Evolutionary conservation across 2,888 invertebrate species (phyloP).

Genomic region (Trichopoda pennipes): DNA sequence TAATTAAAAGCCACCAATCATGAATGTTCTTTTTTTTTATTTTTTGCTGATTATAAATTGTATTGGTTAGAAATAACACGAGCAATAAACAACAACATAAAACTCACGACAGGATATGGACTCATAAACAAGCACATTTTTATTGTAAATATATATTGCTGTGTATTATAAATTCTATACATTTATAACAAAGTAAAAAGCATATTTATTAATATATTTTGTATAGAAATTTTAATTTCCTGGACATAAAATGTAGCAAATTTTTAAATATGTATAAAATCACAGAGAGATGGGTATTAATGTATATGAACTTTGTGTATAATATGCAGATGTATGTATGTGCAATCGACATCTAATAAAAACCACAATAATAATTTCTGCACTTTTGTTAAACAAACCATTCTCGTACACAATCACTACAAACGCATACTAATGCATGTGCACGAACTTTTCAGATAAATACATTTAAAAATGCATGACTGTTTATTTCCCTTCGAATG

Average conservation of each 20-base stretch:
- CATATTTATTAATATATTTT: constrained; percentile 74
- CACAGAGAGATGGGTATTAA: background rate
- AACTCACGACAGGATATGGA: constrained; percentile 21
- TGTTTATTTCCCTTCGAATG: constrained; percentile 40
- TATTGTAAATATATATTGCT: background rate
- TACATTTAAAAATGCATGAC: constrained; percentile 35
- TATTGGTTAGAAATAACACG: constrained; percentile 49
- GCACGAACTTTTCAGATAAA: constrained; percentile 30
- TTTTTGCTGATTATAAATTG: constrained; percentile 53
- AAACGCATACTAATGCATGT: constrained; percentile 2
- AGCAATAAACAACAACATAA: constrained; percentile 11
- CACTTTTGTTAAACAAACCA: constrained; percentile 54
- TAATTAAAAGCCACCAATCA: constrained; percentile 62
- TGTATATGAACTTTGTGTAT: constrained; percentile 6
- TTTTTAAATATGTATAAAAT: constrained; percentile 21
- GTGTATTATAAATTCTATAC: constrained; percentile 41
- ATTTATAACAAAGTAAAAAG: constrained; percentile 47
- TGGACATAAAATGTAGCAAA: constrained; percentile 70
- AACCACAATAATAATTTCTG: constrained; percentile 67
- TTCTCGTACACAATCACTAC: constrained; percentile 13
- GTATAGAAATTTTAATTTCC: constrained; percentile 76
- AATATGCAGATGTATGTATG: constrained; percentile 1
- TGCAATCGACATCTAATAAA: constrained; percentile 57
- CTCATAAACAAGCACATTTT: background rate
- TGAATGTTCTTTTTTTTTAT: constrained; percentile 47